phyloP scores from a whole-genome alignment of 1,140 invertebrate genomes.

The Cydia fagiglandana region DNA sequence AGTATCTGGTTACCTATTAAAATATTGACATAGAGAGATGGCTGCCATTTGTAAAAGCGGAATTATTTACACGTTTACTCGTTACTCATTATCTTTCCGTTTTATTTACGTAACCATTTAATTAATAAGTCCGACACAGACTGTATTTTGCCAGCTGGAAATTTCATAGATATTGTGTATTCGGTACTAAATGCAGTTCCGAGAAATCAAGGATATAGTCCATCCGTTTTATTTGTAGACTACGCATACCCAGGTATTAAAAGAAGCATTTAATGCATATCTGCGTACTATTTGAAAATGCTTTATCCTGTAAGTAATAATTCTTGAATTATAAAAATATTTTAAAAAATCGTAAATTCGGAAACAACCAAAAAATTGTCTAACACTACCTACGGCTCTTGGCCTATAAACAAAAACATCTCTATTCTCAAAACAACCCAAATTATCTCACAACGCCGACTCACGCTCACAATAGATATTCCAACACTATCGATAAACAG shows the following conservation, averaged over 20 bases:
- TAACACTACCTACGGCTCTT: not conserved
- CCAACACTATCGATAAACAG: not conserved
- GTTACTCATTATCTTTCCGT: not conserved
- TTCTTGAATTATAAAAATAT: no score
- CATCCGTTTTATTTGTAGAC: no score
- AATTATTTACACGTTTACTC: conserved; percentile 5
- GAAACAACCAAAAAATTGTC: not conserved
- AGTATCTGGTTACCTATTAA: conserved; percentile 25
- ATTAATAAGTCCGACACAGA: not conserved
- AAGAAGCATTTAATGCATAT: no score
- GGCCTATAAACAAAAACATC: not conserved
- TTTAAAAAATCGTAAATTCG: no score
- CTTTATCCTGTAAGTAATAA: no score
- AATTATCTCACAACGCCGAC: not conserved
- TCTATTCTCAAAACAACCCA: not conserved
- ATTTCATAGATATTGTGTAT: no score
- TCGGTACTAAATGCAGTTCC: no score
- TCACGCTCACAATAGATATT: not conserved
- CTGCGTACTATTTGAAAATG: no score
- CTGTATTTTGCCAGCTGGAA: no score
- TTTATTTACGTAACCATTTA: not conserved
- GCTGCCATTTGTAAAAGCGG: conserved; percentile 7
- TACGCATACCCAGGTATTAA: no score
- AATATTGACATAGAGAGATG: conserved; percentile 28
- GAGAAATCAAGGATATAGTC: no score